Conservation (phyloP, 2,113 vertebrate species). For the Rhinolophus ferrumequinum region DNA sequence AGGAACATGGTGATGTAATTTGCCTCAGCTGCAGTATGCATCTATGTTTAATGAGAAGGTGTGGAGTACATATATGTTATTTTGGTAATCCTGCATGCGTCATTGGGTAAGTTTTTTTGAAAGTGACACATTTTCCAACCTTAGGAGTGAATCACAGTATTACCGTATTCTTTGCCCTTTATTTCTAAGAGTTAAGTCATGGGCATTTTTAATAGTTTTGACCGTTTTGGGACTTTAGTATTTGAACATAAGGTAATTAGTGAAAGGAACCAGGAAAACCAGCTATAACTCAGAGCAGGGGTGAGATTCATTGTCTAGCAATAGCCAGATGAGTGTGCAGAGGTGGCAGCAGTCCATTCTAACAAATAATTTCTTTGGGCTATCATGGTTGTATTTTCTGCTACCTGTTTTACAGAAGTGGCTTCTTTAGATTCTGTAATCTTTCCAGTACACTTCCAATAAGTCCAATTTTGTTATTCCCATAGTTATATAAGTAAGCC, state of each 20-base stretch:
- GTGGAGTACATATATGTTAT: not conserved
- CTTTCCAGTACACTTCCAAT: not conserved
- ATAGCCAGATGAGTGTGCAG: not conserved
- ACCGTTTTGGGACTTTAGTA: not conserved
- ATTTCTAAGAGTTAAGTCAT: not conserved
- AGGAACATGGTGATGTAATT: not conserved
- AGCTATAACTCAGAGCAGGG: not conserved
- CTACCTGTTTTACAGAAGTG: not conserved
- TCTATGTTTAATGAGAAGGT: not conserved
- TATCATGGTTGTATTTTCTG: not conserved
- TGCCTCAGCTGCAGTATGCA: fast-evolving
- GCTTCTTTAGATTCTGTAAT: not conserved
- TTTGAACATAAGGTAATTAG: not conserved
- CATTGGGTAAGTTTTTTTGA: not conserved
- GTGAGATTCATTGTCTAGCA: not conserved
- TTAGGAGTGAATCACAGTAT: not conserved
- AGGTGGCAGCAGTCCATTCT: not conserved
- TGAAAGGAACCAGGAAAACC: not conserved
- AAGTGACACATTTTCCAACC: not conserved
- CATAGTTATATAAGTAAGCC: not conserved
- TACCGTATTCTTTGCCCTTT: not conserved
- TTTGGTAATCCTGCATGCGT: not conserved
- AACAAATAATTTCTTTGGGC: not conserved
- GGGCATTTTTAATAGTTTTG: not conserved
- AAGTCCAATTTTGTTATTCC: not conserved